phyloP scores from a whole-genome alignment of 2,888 invertebrate genomes.

The Luperina nickerlii region DNA sequence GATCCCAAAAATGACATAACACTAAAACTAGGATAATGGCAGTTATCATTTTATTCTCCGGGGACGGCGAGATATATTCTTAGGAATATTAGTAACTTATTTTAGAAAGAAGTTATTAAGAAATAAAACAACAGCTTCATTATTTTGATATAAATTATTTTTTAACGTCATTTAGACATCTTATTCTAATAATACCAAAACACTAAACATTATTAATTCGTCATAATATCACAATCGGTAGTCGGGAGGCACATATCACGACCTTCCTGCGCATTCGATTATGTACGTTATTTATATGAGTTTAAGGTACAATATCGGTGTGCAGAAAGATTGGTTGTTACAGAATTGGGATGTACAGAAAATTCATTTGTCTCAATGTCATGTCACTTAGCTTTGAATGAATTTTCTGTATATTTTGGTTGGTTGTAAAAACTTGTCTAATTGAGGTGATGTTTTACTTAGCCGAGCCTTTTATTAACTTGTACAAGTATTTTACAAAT shows the following conservation, averaged over 20 bases:
- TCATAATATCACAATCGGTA: conserved; percentile 76
- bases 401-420: conserved; percentile 24
- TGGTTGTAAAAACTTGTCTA: conserved; percentile 27
- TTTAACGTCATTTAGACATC: conserved; percentile 66
- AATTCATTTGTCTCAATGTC: conserved; percentile 5
- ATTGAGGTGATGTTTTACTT: conserved; percentile 10
- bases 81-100: not conserved
- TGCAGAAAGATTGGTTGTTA: conserved; percentile 46
- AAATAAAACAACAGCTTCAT: conserved; percentile 41
- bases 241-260: conserved; percentile 64
- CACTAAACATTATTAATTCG: conserved; percentile 69
- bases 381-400: not conserved
- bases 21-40: too few species aligned
- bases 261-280: conserved; percentile 44
- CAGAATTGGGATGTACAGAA: conserved; percentile 18
- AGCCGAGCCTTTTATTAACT: not conserved
- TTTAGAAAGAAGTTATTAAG: not conserved
- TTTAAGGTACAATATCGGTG: conserved; percentile 34
- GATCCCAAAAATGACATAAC: too few species aligned
- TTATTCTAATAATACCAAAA: conserved; percentile 77
- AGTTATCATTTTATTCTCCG: too few species aligned
- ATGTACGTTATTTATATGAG: not conserved
- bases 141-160: conserved; percentile 59
- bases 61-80: too few species aligned
- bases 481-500: not conserved